A percentile compares a stretch with the other conserved stretches of the same genome.
phyloP scores from a whole-genome alignment of 2,888 invertebrate genomes.

The Euclidia mi region DNA sequence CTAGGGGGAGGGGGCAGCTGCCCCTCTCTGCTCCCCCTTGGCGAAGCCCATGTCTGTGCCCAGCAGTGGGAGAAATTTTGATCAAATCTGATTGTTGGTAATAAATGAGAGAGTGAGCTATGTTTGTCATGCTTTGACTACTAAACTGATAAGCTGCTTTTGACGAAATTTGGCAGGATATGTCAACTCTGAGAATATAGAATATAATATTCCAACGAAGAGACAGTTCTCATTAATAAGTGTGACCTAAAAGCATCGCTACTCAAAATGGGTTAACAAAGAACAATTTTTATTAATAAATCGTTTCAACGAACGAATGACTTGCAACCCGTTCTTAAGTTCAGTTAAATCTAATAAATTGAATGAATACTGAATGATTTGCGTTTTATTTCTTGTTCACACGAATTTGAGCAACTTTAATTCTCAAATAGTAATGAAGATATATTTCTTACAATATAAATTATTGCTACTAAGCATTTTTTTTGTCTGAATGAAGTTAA shows the following conservation, averaged over 20 bases:
- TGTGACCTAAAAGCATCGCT: constrained; percentile 15
- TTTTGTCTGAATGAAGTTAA: neutral
- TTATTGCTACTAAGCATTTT: neutral
- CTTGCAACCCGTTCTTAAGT: constrained; percentile 61
- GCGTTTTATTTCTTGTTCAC: constrained; percentile 61
- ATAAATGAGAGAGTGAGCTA: too few relatives aligned
- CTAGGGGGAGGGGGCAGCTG: too few relatives aligned
- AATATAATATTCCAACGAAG: too few relatives aligned
- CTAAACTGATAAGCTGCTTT: too few relatives aligned
- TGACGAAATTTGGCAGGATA: too few relatives aligned
- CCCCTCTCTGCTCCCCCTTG: too few relatives aligned
- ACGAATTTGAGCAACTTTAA: constrained; percentile 22
- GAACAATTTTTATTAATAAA: constrained; percentile 56
- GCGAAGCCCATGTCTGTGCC: too few relatives aligned
- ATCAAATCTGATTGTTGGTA: too few relatives aligned
- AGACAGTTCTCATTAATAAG: too few relatives aligned
- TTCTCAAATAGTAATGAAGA: constrained; percentile 41
- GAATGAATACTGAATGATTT: constrained; percentile 73
- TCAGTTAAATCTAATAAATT: constrained; percentile 74
- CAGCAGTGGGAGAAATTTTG: too few relatives aligned
- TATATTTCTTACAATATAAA: constrained; percentile 26
- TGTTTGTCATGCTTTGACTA: too few relatives aligned
- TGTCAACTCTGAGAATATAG: too few relatives aligned
- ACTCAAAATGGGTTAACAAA: constrained; percentile 31
- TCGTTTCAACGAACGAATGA: constrained; percentile 63